Evolutionary conservation across 2,113 vertebrate genomes (phyloP).

Genomic region (Oreochromis spilurus): DNA sequence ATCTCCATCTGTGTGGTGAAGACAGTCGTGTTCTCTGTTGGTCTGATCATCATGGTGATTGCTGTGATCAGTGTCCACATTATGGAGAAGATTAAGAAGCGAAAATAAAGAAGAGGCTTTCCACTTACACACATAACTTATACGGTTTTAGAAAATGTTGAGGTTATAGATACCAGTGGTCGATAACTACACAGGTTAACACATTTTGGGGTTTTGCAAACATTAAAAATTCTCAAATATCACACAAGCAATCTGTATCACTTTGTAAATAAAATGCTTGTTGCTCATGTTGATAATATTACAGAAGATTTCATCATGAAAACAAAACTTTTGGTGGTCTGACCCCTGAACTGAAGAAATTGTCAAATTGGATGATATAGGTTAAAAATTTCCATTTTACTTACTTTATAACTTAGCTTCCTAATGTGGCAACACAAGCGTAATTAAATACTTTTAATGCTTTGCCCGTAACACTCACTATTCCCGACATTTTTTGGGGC

Average conservation of each 20-base stretch:
- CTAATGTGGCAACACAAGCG: fast-evolving
- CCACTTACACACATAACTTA: fast-evolving
- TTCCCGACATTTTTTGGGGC: fast-evolving
- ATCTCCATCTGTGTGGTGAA: too few relatives aligned
- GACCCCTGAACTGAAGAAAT: neutral
- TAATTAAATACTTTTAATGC: neutral
- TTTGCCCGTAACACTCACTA: fast-evolving
- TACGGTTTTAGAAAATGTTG: neutral
- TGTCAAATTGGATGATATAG: neutral
- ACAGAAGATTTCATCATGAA: neutral
- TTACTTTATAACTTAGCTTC: neutral
- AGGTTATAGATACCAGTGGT: fast-evolving
- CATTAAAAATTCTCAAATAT: neutral
- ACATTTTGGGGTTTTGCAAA: neutral
- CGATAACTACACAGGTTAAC: neutral
- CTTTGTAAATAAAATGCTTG: neutral
- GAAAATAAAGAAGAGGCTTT: neutral
- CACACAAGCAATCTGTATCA: neutral
- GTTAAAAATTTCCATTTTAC: neutral
- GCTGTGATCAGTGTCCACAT: neutral
- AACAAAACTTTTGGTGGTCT: fast-evolving
- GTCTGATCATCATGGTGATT: neutral
- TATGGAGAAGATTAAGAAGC: neutral
- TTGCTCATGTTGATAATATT: neutral
- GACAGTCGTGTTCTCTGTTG: too few relatives aligned